These are phyloP conservation scores for Megastigmus dorsalis DNA, from an alignment of 2,888 invertebrate genomes.

Conservation along the genomic window DNA sequence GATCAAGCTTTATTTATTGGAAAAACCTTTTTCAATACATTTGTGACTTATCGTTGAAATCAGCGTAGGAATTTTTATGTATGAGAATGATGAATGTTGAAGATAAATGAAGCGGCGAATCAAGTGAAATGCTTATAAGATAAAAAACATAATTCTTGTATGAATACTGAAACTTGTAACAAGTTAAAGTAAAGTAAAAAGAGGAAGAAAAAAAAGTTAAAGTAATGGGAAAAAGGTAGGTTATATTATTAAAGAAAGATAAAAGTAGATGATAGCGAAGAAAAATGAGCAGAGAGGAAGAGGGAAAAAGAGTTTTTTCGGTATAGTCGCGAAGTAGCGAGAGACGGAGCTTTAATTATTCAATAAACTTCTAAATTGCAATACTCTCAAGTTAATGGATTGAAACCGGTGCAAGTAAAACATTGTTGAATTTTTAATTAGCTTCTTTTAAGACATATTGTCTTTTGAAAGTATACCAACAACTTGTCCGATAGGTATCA, in stretches of 20 bases:
- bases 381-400: too few species aligned
- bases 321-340: constrained; percentile 23
- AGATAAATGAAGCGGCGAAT: background rate
- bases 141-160: background rate
- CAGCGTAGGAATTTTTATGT: background rate
- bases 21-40: too few species aligned
- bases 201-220: background rate
- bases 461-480: too few species aligned
- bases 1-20: too few species aligned
- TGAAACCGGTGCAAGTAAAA: too few species aligned
- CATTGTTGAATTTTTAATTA: too few species aligned
- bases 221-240: background rate
- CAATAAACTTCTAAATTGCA: too few species aligned
- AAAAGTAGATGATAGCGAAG: constrained; percentile 30
- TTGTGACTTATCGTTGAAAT: too few species aligned
- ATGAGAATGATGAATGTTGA: background rate
- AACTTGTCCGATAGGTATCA: too few species aligned
- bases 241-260: constrained; percentile 1
- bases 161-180: background rate
- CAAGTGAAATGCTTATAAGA: background rate
- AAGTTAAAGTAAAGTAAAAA: background rate
- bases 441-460: too few species aligned
- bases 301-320: constrained; percentile 22
- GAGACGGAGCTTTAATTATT: constrained; percentile 1
- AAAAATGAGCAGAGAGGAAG: constrained; percentile 16